Percentiles rank a stretch among this genome's conserved stretches.
These are phyloP conservation scores for Nysson spinosus DNA, from an alignment of 2,888 invertebrate genomes.

Conservation along the genomic window DNA sequence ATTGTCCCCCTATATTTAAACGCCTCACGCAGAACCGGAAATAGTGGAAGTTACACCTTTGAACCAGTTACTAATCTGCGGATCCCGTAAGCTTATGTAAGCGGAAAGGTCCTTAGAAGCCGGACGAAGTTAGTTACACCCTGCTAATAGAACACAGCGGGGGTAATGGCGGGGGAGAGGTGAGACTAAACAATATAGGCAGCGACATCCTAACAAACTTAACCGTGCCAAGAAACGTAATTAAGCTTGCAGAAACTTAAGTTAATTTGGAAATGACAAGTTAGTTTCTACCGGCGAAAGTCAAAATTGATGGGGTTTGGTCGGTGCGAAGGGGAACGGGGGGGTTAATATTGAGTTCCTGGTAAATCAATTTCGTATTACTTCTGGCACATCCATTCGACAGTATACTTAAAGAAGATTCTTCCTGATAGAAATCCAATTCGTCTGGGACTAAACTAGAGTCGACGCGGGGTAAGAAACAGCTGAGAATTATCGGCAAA, in stretches of 20 bases:
- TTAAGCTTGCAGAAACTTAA: conserved; percentile 44
- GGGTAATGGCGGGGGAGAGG: not conserved
- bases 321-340: too few relatives aligned
- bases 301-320: conserved; percentile 1
- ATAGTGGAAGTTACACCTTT: not conserved
- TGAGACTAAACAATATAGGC: conserved; percentile 42
- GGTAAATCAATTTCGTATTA: conserved; percentile 32
- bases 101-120: conserved; percentile 47
- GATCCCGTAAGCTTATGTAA: conserved; percentile 51
- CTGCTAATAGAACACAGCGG: conserved; percentile 52
- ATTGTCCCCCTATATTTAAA: not conserved
- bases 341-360: too few relatives aligned
- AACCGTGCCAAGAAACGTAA: conserved; percentile 46
- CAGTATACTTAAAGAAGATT: not conserved
- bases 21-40: not conserved
- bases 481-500: too few relatives aligned
- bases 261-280: conserved; percentile 48
- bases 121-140: conserved; percentile 55
- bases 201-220: conserved; percentile 45
- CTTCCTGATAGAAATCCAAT: not conserved
- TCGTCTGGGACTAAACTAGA: too few relatives aligned
- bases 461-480: too few relatives aligned
- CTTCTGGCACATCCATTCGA: not conserved
- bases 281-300: conserved; percentile 6
- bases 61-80: conserved; percentile 41